phyloP scores from a whole-genome alignment of 2,113 vertebrate genomes.

The Sprattus sprattus region DNA sequence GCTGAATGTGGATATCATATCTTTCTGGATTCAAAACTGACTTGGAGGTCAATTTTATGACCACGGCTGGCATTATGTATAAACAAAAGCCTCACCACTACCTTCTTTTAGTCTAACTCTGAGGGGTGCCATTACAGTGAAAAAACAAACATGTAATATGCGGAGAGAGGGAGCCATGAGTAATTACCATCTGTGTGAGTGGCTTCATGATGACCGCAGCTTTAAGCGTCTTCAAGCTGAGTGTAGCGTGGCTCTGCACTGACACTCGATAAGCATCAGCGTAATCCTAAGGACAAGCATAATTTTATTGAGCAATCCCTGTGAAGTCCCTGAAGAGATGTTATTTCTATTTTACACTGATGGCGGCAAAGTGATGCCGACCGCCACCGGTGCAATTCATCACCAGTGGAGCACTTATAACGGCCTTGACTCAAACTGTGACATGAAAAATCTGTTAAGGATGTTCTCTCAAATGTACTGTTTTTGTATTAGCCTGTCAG shows the following conservation, averaged over 20 bases:
- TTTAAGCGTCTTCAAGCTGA: slow-evolving; percentile 76
- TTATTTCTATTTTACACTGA: slow-evolving; percentile 3
- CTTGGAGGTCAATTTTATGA: too few relatives aligned
- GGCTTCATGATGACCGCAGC: slow-evolving; percentile 77
- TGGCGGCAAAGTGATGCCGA: not conserved
- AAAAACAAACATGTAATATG: not conserved
- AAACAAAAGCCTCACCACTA: too few relatives aligned
- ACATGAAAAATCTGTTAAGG: not conserved
- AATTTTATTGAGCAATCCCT: not conserved
- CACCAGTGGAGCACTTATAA: not conserved
- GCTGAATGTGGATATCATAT: not conserved
- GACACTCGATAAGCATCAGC: slow-evolving; percentile 66
- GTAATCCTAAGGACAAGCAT: slow-evolving; percentile 73
- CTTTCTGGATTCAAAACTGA: not conserved
- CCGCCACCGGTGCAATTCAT: not conserved
- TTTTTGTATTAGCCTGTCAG: not conserved
- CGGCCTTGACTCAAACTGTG: not conserved
- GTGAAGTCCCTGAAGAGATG: slow-evolving; percentile 11
- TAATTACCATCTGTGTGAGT: slow-evolving; percentile 67
- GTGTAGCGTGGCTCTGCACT: slow-evolving; percentile 72
- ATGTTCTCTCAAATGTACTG: not conserved
- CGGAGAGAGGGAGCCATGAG: not conserved
- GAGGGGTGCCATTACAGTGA: not conserved
- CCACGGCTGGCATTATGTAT: too few relatives aligned
- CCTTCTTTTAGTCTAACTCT: not conserved